Percentiles rank a stretch among this genome's conserved stretches.
These are phyloP conservation scores for Laterallus jamaicensis DNA, from an alignment of 2,113 vertebrate genomes.

Conservation along the genomic window DNA sequence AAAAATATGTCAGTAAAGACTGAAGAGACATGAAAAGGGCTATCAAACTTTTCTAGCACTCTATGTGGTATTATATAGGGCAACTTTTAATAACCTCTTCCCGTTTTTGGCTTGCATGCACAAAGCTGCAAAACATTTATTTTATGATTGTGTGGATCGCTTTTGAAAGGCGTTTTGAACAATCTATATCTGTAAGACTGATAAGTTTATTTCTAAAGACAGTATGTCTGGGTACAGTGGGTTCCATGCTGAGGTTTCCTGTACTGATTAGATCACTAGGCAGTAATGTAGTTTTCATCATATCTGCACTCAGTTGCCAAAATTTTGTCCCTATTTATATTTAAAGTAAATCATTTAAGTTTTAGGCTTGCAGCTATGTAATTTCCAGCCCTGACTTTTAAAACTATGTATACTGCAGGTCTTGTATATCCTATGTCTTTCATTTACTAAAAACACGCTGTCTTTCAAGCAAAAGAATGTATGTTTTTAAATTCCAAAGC, in stretches of 20 bases:
- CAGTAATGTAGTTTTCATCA: background rate
- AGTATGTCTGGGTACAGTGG: background rate
- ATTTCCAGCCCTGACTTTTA: background rate
- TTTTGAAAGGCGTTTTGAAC: background rate
- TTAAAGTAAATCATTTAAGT: background rate
- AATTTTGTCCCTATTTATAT: background rate
- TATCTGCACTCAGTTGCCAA: background rate
- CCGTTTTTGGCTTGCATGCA: background rate
- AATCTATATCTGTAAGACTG: background rate
- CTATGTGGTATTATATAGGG: background rate
- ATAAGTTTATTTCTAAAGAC: background rate
- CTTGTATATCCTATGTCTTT: background rate
- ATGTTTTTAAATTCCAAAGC: background rate
- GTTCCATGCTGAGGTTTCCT: background rate
- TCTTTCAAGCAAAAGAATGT: background rate
- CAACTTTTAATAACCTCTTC: background rate
- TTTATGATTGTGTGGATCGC: background rate
- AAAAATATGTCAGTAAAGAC: background rate
- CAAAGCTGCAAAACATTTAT: background rate
- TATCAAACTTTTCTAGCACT: background rate
- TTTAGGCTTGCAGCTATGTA: background rate
- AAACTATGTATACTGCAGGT: background rate
- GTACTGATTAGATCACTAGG: background rate
- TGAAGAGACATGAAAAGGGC: background rate
- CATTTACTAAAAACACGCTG: background rate